phyloP scores from a whole-genome alignment of 2,113 vertebrate species.

The Canis aureus region DNA sequence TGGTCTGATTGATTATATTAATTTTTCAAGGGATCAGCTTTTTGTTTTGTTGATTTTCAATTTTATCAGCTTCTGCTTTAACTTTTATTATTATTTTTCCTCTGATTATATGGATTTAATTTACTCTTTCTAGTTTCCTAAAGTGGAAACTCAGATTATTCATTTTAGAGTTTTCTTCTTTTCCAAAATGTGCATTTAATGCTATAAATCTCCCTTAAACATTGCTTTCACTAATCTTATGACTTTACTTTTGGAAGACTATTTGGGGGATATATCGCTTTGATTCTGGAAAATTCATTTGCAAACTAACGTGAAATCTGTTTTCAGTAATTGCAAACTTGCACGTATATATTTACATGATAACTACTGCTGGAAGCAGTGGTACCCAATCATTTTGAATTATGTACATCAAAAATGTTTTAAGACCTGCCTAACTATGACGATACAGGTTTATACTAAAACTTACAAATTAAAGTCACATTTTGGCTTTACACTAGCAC shows the following conservation, averaged over 20 bases:
- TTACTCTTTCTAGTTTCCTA: background rate
- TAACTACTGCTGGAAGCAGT: background rate
- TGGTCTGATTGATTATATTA: background rate
- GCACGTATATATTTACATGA: background rate
- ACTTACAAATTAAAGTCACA: background rate
- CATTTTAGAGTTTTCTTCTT: background rate
- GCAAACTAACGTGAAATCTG: background rate
- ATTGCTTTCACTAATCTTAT: background rate
- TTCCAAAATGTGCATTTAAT: background rate
- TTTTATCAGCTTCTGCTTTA: background rate
- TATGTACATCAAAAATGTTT: background rate
- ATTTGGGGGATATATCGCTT: background rate
- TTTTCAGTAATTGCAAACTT: background rate
- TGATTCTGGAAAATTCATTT: slow-evolving; percentile 19
- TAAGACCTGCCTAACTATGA: background rate
- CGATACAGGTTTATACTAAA: background rate
- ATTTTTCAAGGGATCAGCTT: background rate
- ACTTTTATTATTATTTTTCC: background rate
- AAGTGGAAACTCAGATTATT: background rate
- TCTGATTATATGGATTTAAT: background rate
- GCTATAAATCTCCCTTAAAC: background rate
- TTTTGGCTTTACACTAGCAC: background rate
- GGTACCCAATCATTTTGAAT: background rate
- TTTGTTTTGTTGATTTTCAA: background rate
- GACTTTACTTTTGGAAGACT: background rate